Evolutionary conservation across 2,888 invertebrate genomes (phyloP).

Genomic region (Clivina fossor): DNA sequence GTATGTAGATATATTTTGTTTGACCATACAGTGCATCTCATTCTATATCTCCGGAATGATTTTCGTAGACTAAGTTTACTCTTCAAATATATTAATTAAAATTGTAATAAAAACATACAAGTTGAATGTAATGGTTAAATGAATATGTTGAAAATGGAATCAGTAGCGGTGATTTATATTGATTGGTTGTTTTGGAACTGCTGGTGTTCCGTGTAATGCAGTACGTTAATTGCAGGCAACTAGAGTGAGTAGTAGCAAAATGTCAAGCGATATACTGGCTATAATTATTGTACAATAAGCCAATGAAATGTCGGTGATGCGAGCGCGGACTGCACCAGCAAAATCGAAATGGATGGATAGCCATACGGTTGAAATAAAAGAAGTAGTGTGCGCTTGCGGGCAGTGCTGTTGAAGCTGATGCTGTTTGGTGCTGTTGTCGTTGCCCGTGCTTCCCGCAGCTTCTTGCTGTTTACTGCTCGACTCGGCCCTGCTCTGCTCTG

Average conservation of each 20-base stretch:
- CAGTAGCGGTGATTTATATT: neutral
- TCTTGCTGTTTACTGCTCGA: too few species aligned
- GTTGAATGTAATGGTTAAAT: neutral
- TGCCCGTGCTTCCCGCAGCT: neutral
- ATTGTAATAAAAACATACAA: slow-evolving; percentile 3
- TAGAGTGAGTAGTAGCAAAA: slow-evolving; percentile 30
- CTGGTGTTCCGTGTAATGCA: slow-evolving; percentile 25
- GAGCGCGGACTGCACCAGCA: slow-evolving; percentile 6
- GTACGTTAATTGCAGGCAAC: slow-evolving; percentile 28
- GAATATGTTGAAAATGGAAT: slow-evolving; percentile 2
- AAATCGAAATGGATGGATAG: slow-evolving; percentile 22
- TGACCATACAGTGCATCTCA: too few species aligned
- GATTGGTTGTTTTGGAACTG: slow-evolving; percentile 4
- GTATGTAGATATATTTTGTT: too few species aligned
- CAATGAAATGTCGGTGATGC: slow-evolving; percentile 16
- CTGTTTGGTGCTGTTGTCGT: too few species aligned
- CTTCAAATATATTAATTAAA: too few species aligned
- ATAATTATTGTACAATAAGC: slow-evolving; percentile 33
- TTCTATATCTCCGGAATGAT: too few species aligned
- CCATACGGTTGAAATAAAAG: slow-evolving; percentile 23
- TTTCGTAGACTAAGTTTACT: too few species aligned
- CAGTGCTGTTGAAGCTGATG: slow-evolving; percentile 8
- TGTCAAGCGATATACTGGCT: slow-evolving; percentile 32
- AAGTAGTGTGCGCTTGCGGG: slow-evolving; percentile 20
- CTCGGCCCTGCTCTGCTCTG: neutral